Conservation (phyloP, 2,113 vertebrate species). For the Aramus guarauna region DNA sequence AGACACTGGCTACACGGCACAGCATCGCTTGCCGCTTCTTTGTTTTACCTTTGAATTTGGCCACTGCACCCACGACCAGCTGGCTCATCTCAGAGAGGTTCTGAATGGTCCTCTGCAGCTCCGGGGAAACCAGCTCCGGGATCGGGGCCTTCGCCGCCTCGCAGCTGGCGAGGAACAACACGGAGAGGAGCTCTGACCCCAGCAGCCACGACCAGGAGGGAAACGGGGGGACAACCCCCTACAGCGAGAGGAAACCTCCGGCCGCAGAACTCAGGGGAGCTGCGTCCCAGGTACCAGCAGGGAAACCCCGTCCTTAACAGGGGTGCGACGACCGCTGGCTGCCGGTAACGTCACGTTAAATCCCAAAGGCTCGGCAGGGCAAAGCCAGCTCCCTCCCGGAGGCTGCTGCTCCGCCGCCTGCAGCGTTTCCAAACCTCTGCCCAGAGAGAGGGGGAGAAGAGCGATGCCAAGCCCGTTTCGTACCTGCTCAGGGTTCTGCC, state of each 20-base stretch:
- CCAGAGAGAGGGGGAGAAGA: not conserved
- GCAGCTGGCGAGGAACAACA: not conserved
- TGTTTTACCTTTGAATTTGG: constrained; percentile 18
- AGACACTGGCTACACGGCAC: not conserved
- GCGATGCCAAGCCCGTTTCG: accelerated
- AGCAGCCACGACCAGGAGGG: not conserved
- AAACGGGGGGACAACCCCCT: not conserved
- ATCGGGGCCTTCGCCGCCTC: not conserved
- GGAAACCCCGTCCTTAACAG: not conserved
- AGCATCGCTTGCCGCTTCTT: accelerated
- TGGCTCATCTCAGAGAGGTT: not conserved
- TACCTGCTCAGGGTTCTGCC: constrained; percentile 14
- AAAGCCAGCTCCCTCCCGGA: not conserved
- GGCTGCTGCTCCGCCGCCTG: not conserved
- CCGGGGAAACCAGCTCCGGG: accelerated
- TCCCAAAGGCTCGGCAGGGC: not conserved
- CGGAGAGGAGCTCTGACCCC: not conserved
- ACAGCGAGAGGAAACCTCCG: not conserved
- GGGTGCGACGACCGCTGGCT: not conserved
- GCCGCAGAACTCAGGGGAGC: not conserved
- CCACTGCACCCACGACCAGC: accelerated
- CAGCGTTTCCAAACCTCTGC: not conserved
- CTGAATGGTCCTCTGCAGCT: not conserved
- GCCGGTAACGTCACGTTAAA: not conserved
- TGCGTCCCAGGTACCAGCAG: not conserved